Conservation (phyloP, 2,113 vertebrate genomes). For the Antigone vipio region DNA sequence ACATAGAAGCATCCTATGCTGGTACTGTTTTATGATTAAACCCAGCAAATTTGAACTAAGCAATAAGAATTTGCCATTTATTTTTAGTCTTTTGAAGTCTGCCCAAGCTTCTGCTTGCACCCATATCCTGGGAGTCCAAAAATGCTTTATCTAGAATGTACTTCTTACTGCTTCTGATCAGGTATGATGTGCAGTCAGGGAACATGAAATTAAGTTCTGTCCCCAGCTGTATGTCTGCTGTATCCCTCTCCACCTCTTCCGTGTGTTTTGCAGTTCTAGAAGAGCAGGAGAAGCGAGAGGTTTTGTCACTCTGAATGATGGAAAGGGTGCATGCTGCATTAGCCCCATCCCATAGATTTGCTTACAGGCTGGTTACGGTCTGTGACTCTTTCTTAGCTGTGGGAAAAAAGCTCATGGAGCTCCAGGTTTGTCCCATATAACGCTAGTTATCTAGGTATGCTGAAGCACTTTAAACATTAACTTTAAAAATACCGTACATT, state of each 20-base stretch:
- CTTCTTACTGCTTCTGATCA: not conserved
- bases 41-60: not conserved
- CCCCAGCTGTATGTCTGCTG: not conserved
- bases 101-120: not conserved
- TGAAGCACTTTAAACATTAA: not conserved
- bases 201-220: not conserved
- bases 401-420: not conserved
- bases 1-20: not conserved
- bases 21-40: not conserved
- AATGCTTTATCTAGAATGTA: not conserved
- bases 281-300: not conserved
- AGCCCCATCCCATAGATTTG: not conserved
- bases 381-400: not conserved
- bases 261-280: not conserved
- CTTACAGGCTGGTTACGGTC: not conserved
- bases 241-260: not conserved
- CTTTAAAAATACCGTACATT: not conserved
- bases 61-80: not conserved
- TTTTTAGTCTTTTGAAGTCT: not conserved
- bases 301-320: not conserved
- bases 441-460: not conserved
- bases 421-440: not conserved
- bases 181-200: not conserved
- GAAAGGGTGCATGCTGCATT: not conserved
- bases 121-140: not conserved